A percentile compares a stretch with the other conserved stretches of the same genome.
Evolutionary conservation across 2,113 vertebrate genomes (phyloP).

Genomic region (Entelurus aequoreus): DNA sequence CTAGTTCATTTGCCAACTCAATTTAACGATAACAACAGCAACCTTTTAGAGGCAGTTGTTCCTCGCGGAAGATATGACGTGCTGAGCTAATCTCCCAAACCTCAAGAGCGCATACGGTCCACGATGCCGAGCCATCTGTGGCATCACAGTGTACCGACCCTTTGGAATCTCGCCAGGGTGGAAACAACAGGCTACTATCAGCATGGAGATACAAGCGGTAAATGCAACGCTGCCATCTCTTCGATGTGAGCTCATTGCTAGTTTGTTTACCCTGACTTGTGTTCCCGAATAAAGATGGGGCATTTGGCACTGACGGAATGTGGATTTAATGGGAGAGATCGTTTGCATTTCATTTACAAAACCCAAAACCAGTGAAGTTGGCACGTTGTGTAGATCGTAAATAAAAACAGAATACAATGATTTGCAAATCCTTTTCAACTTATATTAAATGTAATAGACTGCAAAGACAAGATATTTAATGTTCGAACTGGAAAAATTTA

Average conservation of each 20-base stretch:
- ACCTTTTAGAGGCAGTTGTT: slow-evolving; percentile 8
- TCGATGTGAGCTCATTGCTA: slow-evolving; percentile 4
- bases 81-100: slow-evolving; percentile 16
- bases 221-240: background rate
- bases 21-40: slow-evolving; percentile 1
- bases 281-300: background rate
- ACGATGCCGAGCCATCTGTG: slow-evolving; percentile 18
- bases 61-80: slow-evolving; percentile 5
- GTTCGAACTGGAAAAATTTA: too few relatives aligned
- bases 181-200: slow-evolving; percentile 31
- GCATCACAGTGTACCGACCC: slow-evolving; percentile 22
- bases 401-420: too few relatives aligned
- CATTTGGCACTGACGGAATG: slow-evolving; percentile 2
- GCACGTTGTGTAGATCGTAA: too few relatives aligned
- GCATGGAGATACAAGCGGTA: slow-evolving; percentile 33
- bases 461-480: too few relatives aligned
- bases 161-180: slow-evolving; percentile 35
- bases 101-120: slow-evolving; percentile 16
- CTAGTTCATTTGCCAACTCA: too few relatives aligned
- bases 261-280: slow-evolving; percentile 25
- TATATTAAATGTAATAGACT: too few relatives aligned
- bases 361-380: too few relatives aligned
- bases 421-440: too few relatives aligned
- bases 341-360: background rate
- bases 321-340: background rate